Base-by-base conservation (phyloP, 2,113 vertebrate species). In the Stegastes partitus region DNA sequence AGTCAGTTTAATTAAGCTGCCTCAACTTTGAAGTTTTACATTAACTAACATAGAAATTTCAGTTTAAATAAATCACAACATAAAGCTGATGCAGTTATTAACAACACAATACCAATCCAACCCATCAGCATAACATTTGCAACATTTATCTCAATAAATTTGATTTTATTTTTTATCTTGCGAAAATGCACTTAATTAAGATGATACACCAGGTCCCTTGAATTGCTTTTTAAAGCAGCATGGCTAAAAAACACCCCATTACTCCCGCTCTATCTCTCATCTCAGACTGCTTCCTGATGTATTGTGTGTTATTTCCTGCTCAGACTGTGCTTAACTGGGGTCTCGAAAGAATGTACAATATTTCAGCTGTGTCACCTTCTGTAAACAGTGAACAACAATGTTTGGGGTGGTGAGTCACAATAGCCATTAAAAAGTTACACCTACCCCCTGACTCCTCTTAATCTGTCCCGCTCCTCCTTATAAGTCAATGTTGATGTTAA, bases 401-500 rank as follows among this genome's bases (percentile, higher is more conserved):
- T 78, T 76, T 51, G 47, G 54, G 57, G 58, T 26, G 51, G 77
- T 90, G 92, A 93, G 81, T 91, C 88, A 92, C 45, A 67, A 68
- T 80, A 55, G 47, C 83, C 49, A 23, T 85, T 81, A 85, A 80
- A 79, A 74, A 44, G 65, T 50, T 37, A 74, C 76, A 68, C 77
- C 64, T 39, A 59, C 51, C 72, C 63, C 34, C 64, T 1, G 50
- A 39, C 39, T 65, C 53, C 55, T n/a, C 14, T 61, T 81, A 82
- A 82, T 89, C 77, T 83, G 74, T 74, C 78, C 62, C 7, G 21
- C 51, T 83, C 87, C 89, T 94, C 94, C 94, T 93, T 95, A 94
- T 94, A 95, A 93, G 94, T 88, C 82, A 50, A 87, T 93, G 93
- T 93, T 94, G 89, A 92, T 82, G 87, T 82, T 85, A 86, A 83